Base-by-base conservation (phyloP, 2,888 invertebrate species). In the Euphydryas editha region DNA sequence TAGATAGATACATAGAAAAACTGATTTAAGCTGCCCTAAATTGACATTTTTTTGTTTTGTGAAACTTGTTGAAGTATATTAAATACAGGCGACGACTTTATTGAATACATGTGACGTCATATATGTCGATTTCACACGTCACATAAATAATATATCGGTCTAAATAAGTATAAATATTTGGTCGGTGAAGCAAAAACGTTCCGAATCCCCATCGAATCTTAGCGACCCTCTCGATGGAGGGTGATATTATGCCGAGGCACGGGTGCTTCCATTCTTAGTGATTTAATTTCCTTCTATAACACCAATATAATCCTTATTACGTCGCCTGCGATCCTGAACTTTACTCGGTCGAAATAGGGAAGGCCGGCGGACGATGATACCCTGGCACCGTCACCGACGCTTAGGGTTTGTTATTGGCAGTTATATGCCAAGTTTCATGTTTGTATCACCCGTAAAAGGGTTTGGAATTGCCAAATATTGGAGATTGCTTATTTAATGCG, bases 271-370 rank as follows among this genome's bases (percentile, higher is more conserved):
- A 71, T 74, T 74, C 73, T 75, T 76, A 75, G 75, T 76, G 75
- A 74, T 76, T 76, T 76, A 75, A 76, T 76, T 74, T 76, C 75
- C 75, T 73, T 68, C 59, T 47, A 69, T 64, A 72, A 66, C 62
- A 65, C 72, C 63, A 68, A 61, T 17, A n/a, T 58, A 18, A 49
- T 30, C 36, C 49, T 51, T 15, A 17, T 24, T 10, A 8, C 2
- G 3, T 11, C 24, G 6, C 24, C n/a, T 10, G 11, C 20, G 7
- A 65, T 36, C 56, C 11, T 57, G 8, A 30, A 67, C 59, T 21
- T 47, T 71, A 62, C 47, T 2, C 17, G 0, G 11, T 4, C 8
- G 18, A 0, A 42, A 44, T 55, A 67, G 30, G 20, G 47, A 20
- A 8, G 18, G 0, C 7, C 4, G 7, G 42, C 17, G 13, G 1